Evolutionary conservation across 2,888 invertebrate species (phyloP).

Genomic region (Bhutanitis thaidina): DNA sequence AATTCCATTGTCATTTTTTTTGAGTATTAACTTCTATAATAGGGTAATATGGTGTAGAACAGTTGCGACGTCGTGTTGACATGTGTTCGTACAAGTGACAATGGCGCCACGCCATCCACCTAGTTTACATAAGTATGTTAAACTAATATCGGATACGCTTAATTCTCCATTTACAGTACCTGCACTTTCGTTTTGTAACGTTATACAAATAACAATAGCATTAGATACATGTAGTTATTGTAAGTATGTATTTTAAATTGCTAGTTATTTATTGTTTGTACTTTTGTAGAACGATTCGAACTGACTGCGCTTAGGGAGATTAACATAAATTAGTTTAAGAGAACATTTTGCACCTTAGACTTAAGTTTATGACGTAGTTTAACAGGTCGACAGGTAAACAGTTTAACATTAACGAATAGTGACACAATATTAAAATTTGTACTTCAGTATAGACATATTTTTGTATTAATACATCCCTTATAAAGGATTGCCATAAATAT

Average conservation of each 20-base stretch:
- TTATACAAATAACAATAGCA: slow-evolving; percentile 60
- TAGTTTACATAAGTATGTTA: slow-evolving; percentile 9
- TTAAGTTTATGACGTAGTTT: slow-evolving; percentile 45
- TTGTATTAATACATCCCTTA: slow-evolving; percentile 23
- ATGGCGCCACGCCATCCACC: slow-evolving; percentile 6
- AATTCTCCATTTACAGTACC: slow-evolving; percentile 67
- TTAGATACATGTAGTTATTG: slow-evolving; percentile 53
- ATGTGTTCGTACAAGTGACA: background rate
- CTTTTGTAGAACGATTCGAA: slow-evolving; percentile 67
- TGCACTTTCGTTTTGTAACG: slow-evolving; percentile 65
- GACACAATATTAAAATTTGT: background rate
- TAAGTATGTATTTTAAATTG: slow-evolving; percentile 53
- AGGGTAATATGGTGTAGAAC: too few species aligned
- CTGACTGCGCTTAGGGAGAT: slow-evolving; percentile 72
- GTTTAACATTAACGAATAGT: background rate
- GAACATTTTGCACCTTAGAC: slow-evolving; percentile 59
- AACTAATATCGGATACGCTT: slow-evolving; percentile 61
- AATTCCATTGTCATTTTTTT: too few species aligned
- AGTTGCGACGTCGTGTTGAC: background rate
- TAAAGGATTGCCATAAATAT: slow-evolving; percentile 13
- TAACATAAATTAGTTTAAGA: slow-evolving; percentile 65
- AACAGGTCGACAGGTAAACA: slow-evolving; percentile 12
- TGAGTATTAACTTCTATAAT: too few species aligned
- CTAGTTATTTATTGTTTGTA: slow-evolving; percentile 66
- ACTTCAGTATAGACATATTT: slow-evolving; percentile 27